Evolutionary conservation across 2,888 invertebrate genomes (phyloP), one percentile per base, ranked within the genome.

Genomic region (Slavum lentiscoides): DNA sequence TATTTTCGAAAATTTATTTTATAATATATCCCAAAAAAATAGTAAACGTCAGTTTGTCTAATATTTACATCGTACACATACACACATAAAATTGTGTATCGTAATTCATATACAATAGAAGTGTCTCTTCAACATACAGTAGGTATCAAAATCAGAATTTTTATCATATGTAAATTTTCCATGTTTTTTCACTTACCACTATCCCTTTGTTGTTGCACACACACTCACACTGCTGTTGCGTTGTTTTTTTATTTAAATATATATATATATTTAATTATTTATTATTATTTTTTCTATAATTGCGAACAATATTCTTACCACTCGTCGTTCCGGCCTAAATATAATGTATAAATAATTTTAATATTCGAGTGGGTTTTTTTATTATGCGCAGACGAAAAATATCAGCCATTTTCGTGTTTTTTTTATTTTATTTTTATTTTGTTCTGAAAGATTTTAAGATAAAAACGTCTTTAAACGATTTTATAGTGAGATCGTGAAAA

Each of bases 1-100:
- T 62, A 55, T 69, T 73, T 61, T 73, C 59, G 49, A 73, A 21
- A 43, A 49, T 23, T 62, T 19, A 49, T 19, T n/a, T 55, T 13
- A 11, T 19, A 9, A 23, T 19, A 0, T 3, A 4, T 9, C 53
- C 53, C 19, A 23, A 55, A 43, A 67, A 23, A 30, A 43, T 23
- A 49, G 67, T 17, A 67, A 43, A 4, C n/a, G 39, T 67, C 7
- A 13, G 43, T 49, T 19, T 69, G 9, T 55, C 11, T 55, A 19
- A 2, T 30, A 19, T 0, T 17, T 9, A 7, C 6, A 4, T 17
- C 23, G 19, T 4, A 68, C 23, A 49, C 17, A 9, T 15, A 49
- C 17, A 4, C n/a, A 53, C 23, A 17, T 17, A 23, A 13, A 43
- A 19, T 17, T 23, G 43, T 49, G 43, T 67, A 67, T 43, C 17